Base-by-base conservation (phyloP, 2,888 invertebrate species). In the Tiliacea aurago region DNA sequence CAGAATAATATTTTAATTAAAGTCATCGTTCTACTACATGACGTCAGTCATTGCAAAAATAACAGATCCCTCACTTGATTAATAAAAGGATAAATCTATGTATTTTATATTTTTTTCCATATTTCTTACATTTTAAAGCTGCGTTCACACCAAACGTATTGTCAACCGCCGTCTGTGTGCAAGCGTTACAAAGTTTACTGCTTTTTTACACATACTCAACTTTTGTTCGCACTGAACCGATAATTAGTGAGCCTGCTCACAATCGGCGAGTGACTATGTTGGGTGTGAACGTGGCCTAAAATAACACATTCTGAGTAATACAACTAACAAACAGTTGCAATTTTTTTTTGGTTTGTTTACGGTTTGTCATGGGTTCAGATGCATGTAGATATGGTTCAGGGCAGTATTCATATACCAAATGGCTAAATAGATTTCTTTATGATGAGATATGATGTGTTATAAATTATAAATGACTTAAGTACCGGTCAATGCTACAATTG, bases 361-460 rank as follows among this genome's bases (percentile, higher is more conserved):
- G 82, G 70, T 79, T 33, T 61, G 59, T 70, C 84, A 73, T 47
- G n/a, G 66, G 61, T 76, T 82, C 74, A 83, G 72, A 84, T 84
- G 71, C 77, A 87, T 84, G 87, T 90, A 91, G 84, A 88, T 89
- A 86, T 89, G 88, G 85, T 92, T 92, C 93, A 90, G 92, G 93
- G 90, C 95, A 95, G 95, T 95, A 95, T 95, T 95, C 88, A 91
- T 86, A 93, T 94, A 95, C 95, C 95, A 95, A 95, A 95, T 93
- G 92, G 88, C 89, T 94, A 93, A 88, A 93, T 93, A 93, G 89
- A 91, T 90, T 89, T 91, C 86, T 91, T 89, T 89, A 90, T 88
- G 86, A 88, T 89, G 90, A 90, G 89, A 87, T 90, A 90, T 87
- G 76, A 80, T 78, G 78, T 85, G 75, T 88, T 80, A 75, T 87